These are phyloP conservation scores for Dreissena polymorpha DNA, from an alignment of 1,140 invertebrate genomes.

Conservation along the genomic window DNA sequence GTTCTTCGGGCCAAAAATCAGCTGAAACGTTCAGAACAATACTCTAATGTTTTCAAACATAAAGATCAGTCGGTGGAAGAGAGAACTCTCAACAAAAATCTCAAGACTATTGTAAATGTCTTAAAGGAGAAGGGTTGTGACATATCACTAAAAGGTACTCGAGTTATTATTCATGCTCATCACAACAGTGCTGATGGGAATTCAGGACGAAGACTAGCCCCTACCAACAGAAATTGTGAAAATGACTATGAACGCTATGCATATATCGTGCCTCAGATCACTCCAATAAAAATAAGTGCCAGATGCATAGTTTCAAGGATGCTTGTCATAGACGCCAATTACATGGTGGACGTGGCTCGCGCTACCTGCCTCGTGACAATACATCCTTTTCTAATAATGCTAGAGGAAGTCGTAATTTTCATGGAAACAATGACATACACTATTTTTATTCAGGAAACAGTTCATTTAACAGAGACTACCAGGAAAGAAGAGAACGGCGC, in stretches of 20 bases:
- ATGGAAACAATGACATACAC: no score
- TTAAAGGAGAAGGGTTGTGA: neutral
- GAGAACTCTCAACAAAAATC: neutral
- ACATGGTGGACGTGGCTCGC: no score
- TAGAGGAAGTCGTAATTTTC: no score
- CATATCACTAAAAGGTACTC: neutral
- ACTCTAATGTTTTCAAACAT: neutral
- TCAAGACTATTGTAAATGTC: conserved; percentile 7
- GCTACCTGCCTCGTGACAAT: no score
- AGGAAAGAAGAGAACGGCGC: no score
- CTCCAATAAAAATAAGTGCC: no score
- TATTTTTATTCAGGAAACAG: no score
- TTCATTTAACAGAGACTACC: no score
- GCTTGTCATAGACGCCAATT: no score
- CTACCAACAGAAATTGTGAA: neutral
- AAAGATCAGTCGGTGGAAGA: conserved; percentile 7
- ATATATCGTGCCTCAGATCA: no score
- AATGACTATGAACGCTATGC: neutral
- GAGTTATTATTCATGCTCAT: neutral
- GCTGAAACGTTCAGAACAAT: neutral
- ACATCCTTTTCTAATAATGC: no score
- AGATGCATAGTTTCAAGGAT: no score
- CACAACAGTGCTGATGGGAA: neutral
- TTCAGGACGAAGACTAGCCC: neutral
- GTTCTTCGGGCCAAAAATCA: neutral